These are phyloP conservation scores for Dallia pectoralis DNA, from an alignment of 2,797 vertebrate genomes.

Conservation along the genomic window DNA sequence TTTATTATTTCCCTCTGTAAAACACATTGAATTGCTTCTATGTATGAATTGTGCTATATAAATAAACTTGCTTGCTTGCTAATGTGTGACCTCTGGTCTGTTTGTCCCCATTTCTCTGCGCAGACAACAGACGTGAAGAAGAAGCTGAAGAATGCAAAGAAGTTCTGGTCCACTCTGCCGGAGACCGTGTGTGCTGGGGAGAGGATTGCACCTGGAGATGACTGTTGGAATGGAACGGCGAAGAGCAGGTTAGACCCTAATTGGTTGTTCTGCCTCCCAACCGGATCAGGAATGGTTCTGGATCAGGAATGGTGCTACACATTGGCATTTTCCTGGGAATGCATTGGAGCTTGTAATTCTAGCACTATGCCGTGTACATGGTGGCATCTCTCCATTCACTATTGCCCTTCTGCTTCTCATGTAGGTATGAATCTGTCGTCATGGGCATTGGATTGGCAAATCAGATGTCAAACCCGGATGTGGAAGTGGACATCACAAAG, in stretches of 20 bases:
- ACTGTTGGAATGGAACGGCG: constrained; percentile 95
- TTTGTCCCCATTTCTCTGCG: background rate
- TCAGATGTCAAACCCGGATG: constrained; percentile 94
- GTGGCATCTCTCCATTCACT: background rate
- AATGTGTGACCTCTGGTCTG: background rate
- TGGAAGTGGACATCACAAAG: constrained; percentile 92
- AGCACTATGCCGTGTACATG: background rate
- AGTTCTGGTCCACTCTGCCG: constrained; percentile 96
- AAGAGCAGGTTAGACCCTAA: constrained; percentile 85
- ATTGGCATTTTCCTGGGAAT: too few relatives aligned
- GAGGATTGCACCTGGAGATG: constrained; percentile 82
- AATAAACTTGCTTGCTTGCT: too few relatives aligned
- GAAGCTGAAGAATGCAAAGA: constrained; percentile 94
- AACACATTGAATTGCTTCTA: too few relatives aligned
- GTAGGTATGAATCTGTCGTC: constrained; percentile 90
- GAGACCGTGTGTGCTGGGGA: constrained; percentile 87
- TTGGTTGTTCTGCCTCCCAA: too few relatives aligned
- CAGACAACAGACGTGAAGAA: constrained; percentile 94
- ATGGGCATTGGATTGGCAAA: constrained; percentile 91
- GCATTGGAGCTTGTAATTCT: too few relatives aligned
- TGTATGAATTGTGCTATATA: too few relatives aligned
- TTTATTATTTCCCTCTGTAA: too few relatives aligned
- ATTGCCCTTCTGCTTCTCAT: background rate
- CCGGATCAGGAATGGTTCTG: too few relatives aligned
- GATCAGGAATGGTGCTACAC: too few relatives aligned